Percentiles rank a stretch among this genome's conserved stretches.
Evolutionary conservation across 2,797 vertebrate genomes (phyloP).

Genomic region (Coreius guichenoti): DNA sequence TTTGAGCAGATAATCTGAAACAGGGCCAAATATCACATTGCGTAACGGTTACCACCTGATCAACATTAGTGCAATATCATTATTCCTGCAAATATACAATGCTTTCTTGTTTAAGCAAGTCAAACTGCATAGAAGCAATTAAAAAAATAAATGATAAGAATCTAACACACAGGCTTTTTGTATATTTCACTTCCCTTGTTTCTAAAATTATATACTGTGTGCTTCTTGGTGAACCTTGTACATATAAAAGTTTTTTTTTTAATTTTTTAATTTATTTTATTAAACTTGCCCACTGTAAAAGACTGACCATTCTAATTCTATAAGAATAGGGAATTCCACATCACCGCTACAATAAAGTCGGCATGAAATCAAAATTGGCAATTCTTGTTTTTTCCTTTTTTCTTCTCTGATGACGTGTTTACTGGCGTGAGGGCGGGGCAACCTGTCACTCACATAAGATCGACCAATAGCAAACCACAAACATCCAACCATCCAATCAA

Average conservation of each 20-base stretch:
- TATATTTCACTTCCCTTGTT: not conserved
- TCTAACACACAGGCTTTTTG: too few species aligned
- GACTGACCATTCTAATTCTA: not conserved
- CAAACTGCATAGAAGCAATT: too few species aligned
- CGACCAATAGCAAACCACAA: not conserved
- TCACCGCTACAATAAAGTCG: not conserved
- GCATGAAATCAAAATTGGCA: not conserved
- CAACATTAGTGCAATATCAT: too few species aligned
- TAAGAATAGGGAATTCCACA: not conserved
- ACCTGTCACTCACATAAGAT: not conserved
- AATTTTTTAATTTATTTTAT: too few species aligned
- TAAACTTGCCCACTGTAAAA: not conserved
- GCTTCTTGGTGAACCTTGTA: not conserved
- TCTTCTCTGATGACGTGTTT: not conserved
- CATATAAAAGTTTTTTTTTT: too few species aligned
- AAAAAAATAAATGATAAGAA: too few species aligned
- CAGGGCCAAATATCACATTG: too few species aligned
- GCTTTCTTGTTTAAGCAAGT: too few species aligned
- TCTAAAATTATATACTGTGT: not conserved
- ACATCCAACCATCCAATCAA: not conserved
- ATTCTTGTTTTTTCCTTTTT: not conserved
- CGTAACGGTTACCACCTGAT: too few species aligned
- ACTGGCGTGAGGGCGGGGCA: not conserved
- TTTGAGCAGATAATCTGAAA: too few species aligned
- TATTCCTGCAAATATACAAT: too few species aligned